Percentiles rank a stretch among this genome's conserved stretches.
phyloP scores from a whole-genome alignment of 2,797 vertebrate genomes.

The Arctocebus calabarensis region DNA sequence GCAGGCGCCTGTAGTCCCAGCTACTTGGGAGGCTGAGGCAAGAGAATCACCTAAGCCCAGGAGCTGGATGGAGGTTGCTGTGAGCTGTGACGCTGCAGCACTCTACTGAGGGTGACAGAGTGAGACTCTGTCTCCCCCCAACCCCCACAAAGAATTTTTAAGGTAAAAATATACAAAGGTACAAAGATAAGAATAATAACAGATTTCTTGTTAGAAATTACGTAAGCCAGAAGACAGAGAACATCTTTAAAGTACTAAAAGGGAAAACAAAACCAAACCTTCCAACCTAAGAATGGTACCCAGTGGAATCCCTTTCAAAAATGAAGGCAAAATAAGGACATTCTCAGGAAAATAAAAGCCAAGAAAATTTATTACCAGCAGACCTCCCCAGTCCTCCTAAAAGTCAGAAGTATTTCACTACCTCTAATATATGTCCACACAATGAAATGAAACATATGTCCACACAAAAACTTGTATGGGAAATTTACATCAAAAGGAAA shows the following conservation, averaged over 20 bases:
- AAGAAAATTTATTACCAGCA: background rate
- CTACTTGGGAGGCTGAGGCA: no score
- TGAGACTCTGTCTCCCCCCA: no score
- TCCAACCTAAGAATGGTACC: background rate
- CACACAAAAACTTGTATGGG: no score
- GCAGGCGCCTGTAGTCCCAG: no score
- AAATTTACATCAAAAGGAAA: background rate
- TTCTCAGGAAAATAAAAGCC: constrained; percentile 27
- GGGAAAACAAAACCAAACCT: background rate
- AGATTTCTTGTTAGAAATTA: background rate
- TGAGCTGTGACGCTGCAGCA: no score
- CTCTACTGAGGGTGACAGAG: no score
- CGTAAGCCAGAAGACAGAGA: background rate
- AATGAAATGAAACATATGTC: no score
- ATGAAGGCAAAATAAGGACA: background rate
- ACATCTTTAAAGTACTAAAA: background rate
- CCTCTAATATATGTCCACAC: no score
- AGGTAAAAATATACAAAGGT: background rate
- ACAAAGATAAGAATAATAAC: background rate
- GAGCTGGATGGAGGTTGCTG: no score
- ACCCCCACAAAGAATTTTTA: background rate
- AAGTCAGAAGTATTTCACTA: background rate
- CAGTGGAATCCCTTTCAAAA: constrained; percentile 36
- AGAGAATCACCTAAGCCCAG: no score
- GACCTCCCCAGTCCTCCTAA: background rate